A percentile compares a stretch with the other conserved stretches of the same genome.
Conservation (phyloP, 2,113 vertebrate genomes). For the Ovibos moschatus region DNA sequence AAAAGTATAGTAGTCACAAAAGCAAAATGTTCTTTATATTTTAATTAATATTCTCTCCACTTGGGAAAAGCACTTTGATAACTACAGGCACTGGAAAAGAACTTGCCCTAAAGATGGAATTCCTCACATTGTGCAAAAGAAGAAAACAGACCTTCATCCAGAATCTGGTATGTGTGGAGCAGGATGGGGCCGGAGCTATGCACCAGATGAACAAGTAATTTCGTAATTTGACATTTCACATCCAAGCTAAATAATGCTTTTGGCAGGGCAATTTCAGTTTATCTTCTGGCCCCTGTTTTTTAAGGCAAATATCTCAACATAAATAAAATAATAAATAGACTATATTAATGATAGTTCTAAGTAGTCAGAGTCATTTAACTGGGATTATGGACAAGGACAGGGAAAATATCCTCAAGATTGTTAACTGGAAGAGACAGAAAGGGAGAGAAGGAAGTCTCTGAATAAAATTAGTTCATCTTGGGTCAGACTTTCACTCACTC, state of each 20-base stretch:
- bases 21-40: background rate
- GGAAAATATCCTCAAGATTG: background rate
- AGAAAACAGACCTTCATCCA: background rate
- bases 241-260: slow-evolving; percentile 66
- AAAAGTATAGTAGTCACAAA: background rate
- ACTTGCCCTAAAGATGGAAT: background rate
- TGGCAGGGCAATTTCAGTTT: slow-evolving; percentile 50
- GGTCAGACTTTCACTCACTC: slow-evolving; percentile 37
- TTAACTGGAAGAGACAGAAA: background rate
- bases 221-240: slow-evolving; percentile 67
- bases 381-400: slow-evolving; percentile 21
- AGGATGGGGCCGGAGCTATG: background rate
- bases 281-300: slow-evolving; percentile 63
- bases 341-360: slow-evolving; percentile 14
- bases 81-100: background rate
- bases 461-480: slow-evolving; percentile 24
- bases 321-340: slow-evolving; percentile 69
- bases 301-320: slow-evolving; percentile 58
- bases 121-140: background rate
- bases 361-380: background rate
- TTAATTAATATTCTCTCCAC: background rate
- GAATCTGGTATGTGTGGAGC: background rate
- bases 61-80: background rate
- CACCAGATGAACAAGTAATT: slow-evolving; percentile 54
- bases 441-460: background rate